Conservation (phyloP, 2,888 invertebrate genomes). For the Hymenopus coronatus region DNA sequence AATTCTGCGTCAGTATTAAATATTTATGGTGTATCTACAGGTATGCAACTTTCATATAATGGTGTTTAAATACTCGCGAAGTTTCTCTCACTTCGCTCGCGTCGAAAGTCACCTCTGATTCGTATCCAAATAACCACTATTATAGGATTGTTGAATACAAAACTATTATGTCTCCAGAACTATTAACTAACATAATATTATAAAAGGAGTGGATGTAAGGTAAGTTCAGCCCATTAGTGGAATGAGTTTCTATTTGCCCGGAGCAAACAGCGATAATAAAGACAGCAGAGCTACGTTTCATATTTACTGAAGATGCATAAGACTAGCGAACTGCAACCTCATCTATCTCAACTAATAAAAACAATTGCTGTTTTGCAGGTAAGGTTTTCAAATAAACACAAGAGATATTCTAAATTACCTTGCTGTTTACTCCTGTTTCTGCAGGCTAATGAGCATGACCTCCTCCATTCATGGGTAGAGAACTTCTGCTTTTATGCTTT, state of each 20-base stretch:
- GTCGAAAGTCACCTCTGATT: no score
- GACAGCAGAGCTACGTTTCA: no score
- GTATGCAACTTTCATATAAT: no score
- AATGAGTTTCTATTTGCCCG: not conserved
- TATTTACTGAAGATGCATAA: not conserved
- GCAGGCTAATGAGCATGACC: not conserved
- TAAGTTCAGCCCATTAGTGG: not conserved
- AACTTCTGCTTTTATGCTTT: not conserved
- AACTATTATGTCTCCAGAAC: not conserved
- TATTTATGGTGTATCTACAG: no score
- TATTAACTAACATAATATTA: not conserved
- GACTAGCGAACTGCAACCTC: not conserved
- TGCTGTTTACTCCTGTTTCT: no score
- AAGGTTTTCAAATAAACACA: not conserved
- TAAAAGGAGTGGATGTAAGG: not conserved
- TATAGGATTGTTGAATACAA: no score
- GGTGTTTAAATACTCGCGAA: no score
- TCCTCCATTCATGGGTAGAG: not conserved
- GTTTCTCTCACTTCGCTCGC: no score
- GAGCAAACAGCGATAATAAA: not conserved
- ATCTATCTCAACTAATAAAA: not conserved
- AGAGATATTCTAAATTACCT: not conserved
- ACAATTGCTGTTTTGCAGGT: no score
- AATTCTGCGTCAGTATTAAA: no score
- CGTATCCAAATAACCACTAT: no score